Evolutionary conservation across 1,140 invertebrate species (phyloP).

Genomic region (Drosophila orosa): DNA sequence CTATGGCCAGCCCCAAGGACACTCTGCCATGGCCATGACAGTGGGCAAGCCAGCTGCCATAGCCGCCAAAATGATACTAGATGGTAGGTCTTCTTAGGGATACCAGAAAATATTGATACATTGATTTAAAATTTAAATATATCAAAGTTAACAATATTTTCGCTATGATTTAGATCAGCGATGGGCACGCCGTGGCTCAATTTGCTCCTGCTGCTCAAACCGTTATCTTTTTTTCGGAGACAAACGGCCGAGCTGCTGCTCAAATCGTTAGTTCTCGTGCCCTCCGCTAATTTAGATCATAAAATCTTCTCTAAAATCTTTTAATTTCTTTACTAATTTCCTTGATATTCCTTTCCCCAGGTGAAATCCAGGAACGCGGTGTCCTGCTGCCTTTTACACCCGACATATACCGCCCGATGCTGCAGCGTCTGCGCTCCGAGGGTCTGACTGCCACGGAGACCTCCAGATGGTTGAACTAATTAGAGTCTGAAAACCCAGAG

Average conservation of each 20-base stretch:
- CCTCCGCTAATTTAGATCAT: no score
- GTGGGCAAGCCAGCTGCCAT: slow-evolving; percentile 98
- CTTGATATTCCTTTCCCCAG: slow-evolving; percentile 85
- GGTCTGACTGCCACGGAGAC: slow-evolving; percentile 92
- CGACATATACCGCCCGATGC: slow-evolving; percentile 96
- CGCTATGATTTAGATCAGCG: no score
- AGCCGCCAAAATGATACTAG: slow-evolving; percentile 98
- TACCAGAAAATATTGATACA: no score
- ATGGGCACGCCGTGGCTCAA: no score
- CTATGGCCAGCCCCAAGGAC: slow-evolving; percentile 94
- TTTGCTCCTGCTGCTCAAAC: no score
- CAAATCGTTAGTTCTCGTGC: no score
- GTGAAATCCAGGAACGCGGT: slow-evolving; percentile 98
- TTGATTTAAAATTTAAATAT: no score
- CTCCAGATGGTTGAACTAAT: slow-evolving; percentile 72
- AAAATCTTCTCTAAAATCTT: not conserved
- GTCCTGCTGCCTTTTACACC: slow-evolving; percentile 94
- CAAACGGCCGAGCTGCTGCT: no score
- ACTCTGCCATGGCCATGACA: slow-evolving; percentile 98
- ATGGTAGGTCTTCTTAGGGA: slow-evolving; percentile 88
- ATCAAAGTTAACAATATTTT: no score
- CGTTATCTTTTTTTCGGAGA: no score
- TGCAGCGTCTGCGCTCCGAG: slow-evolving; percentile 93
- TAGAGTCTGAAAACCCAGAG: slow-evolving; percentile 24
- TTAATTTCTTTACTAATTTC: not conserved